Evolutionary conservation across 2,797 vertebrate species (phyloP).

Genomic region (Petrocephalus sullivani): DNA sequence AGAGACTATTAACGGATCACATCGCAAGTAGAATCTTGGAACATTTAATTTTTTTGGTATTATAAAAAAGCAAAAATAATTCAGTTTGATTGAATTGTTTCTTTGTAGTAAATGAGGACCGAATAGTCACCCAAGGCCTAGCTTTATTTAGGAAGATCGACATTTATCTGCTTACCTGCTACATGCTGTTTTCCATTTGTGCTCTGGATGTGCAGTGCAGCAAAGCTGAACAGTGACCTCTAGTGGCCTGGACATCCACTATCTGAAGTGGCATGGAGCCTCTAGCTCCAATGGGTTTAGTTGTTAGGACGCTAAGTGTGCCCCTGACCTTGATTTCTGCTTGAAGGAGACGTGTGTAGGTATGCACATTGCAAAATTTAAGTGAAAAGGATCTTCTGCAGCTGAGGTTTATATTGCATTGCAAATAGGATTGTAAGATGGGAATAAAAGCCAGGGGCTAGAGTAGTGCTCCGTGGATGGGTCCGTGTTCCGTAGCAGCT

Average conservation of each 20-base stretch:
- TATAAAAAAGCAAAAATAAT: too few species aligned
- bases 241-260: background rate
- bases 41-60: too few species aligned
- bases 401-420: background rate
- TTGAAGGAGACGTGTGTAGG: background rate
- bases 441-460: slow-evolving; percentile 50
- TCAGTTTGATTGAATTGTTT: background rate
- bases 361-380: background rate
- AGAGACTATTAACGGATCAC: too few species aligned
- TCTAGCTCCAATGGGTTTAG: background rate
- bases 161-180: background rate
- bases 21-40: too few species aligned
- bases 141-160: background rate
- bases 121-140: background rate
- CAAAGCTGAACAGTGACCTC: background rate
- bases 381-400: background rate
- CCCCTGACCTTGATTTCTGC: background rate
- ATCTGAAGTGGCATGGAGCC: background rate
- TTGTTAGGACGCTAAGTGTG: background rate
- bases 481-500: background rate
- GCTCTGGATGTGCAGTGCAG: background rate
- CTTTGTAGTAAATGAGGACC: background rate
- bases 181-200: background rate
- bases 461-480: background rate
- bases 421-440: background rate